Evolutionary conservation across 2,888 invertebrate genomes (phyloP).

Genomic region (Celastrina argiolus): DNA sequence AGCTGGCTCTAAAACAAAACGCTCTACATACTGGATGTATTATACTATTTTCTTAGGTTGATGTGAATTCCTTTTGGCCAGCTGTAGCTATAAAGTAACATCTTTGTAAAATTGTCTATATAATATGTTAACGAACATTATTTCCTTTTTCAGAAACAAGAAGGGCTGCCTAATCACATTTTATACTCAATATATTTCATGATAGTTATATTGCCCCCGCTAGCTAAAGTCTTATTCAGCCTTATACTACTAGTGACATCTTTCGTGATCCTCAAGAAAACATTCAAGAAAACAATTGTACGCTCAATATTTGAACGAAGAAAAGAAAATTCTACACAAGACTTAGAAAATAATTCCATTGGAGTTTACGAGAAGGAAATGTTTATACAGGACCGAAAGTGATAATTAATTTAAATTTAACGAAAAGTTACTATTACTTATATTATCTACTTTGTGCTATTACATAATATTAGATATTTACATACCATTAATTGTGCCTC

Average conservation of each 20-base stretch:
- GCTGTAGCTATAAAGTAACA: neutral
- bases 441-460: no score
- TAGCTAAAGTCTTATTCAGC: constrained; percentile 52
- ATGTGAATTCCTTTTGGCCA: no score
- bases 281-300: constrained; percentile 47
- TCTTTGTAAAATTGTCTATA: neutral
- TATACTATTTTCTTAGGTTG: no score
- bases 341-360: constrained; percentile 52
- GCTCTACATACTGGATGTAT: no score
- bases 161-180: constrained; percentile 73
- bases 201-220: constrained; percentile 68
- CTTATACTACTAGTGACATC: constrained; percentile 47
- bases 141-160: constrained; percentile 69
- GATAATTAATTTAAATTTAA: constrained; percentile 20
- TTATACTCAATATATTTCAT: constrained; percentile 66
- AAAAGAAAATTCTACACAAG: constrained; percentile 48
- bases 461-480: no score
- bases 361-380: constrained; percentile 55
- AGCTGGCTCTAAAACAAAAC: no score
- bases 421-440: neutral
- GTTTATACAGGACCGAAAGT: constrained; percentile 44
- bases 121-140: neutral
- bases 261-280: constrained; percentile 51
- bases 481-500: no score
- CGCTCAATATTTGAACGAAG: constrained; percentile 52